Base-by-base conservation (phyloP, 2,113 vertebrate genomes). In the Tretioscincus oriximinensis region DNA sequence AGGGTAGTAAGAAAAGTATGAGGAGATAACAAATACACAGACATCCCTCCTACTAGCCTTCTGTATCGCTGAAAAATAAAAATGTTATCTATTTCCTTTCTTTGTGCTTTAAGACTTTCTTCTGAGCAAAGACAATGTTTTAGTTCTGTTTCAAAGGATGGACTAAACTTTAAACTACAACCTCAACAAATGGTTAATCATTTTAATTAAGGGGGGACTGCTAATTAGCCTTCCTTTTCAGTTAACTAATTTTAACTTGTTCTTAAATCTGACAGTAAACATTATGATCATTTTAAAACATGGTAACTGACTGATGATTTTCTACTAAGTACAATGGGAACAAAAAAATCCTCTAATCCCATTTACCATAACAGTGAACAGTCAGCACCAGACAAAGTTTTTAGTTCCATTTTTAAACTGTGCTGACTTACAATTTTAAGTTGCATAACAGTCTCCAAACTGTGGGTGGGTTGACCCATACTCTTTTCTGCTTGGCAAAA, bases 311-410 rank as follows among this genome's bases (percentile, higher is more conserved):
- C 0, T 78, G 45, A 74, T 60, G 22, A 76, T 84, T 77, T 85
- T 69, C 60, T 45, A 81, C 51, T 3, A 73, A 71, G 28, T 45
- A 7, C 60, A 84, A 86, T 64, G 41, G 45, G 80, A 85, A 81
- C 1, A 82, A 66, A 80, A 45, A 86, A 68, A 24, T 45, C 79
- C 82, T 0, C 0, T 83, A 29, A 61, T 60, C 29, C 47, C 49
- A 14, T 28, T 26, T 69, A 41, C 78, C 61, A 54, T 77, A 67
- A 85, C 70, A 0, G 0, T 49, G 61, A 84, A 80, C 49, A 78
- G 7, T 6, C 9, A 72, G 10, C 77, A 68, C 65, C 71, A 24
- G 54, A 82, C 21, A 75, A 83, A 84, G 71, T n/a, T 61, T 81
- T 83, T 24, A 87, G 70, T 14, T 9, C 29, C 20, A 35, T 47